These are phyloP conservation scores for Thelaira solivaga DNA, from an alignment of 2,888 invertebrate genomes.

Conservation along the genomic window DNA sequence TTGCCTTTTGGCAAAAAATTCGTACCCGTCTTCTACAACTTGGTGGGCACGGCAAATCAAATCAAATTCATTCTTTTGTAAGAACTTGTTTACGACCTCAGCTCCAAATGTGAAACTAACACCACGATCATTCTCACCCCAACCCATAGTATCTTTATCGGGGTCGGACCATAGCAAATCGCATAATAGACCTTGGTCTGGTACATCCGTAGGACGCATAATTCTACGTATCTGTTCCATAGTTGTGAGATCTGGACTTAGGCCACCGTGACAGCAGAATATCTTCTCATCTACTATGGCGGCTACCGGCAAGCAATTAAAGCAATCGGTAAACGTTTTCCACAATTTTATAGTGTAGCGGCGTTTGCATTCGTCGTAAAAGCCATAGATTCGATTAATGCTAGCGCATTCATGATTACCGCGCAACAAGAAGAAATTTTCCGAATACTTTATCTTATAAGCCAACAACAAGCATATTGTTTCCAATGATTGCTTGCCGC, in stretches of 20 bases:
- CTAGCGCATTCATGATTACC: conserved; percentile 99
- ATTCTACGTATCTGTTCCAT: conserved; percentile 99
- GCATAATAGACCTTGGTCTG: conserved; percentile 97
- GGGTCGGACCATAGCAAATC: conserved; percentile 99
- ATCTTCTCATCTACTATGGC: conserved; percentile 91
- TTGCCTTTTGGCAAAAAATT: conserved; percentile 98
- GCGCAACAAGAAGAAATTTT: conserved; percentile 97
- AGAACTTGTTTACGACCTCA: conserved; percentile 98
- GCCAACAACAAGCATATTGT: conserved; percentile 98
- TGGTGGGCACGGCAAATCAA: conserved; percentile 99
- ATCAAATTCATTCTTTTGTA: conserved; percentile 99
- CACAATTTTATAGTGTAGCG: conserved; percentile 98
- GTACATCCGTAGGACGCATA: conserved; percentile 99
- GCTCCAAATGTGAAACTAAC: conserved; percentile 99
- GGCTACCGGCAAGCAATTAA: conserved; percentile 99
- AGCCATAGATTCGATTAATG: conserved; percentile 98
- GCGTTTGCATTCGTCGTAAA: conserved; percentile 97
- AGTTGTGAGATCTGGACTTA: conserved; percentile 93
- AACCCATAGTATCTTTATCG: conserved; percentile 98
- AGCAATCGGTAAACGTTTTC: conserved; percentile 99
- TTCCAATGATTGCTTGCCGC: conserved; percentile 98
- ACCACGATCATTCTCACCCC: conserved; percentile 99
- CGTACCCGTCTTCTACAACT: conserved; percentile 99
- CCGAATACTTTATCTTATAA: conserved; percentile 99
- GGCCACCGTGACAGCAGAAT: conserved; percentile 89